These are phyloP conservation scores for Euzophera pinguis DNA, from an alignment of 2,888 invertebrate genomes.

Conservation along the genomic window DNA sequence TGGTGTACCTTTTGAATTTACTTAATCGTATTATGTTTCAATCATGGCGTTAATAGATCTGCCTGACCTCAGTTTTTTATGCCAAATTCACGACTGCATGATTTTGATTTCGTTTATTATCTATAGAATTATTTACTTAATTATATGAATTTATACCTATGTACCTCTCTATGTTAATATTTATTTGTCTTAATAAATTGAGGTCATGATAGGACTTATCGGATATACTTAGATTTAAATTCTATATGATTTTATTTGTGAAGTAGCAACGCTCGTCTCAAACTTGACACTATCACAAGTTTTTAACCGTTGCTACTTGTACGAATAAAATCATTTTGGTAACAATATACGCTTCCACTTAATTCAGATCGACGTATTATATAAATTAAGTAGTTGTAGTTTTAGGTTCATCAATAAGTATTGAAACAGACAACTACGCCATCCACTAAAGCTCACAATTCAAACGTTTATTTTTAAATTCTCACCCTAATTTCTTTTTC, in stretches of 20 bases:
- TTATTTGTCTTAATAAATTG: conserved; percentile 50
- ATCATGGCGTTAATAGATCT: conserved; percentile 35
- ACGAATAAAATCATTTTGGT: conserved; percentile 48
- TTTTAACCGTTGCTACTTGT: conserved; percentile 39
- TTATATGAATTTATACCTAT: conserved; percentile 23
- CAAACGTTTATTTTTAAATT: conserved; percentile 33
- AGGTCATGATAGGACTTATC: conserved; percentile 46
- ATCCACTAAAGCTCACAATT: conserved; percentile 27
- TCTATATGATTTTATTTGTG: conserved; percentile 39
- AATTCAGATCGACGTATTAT: conserved; percentile 74
- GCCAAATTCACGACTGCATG: conserved; percentile 41
- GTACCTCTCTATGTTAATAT: conserved; percentile 18
- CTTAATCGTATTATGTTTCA: conserved; percentile 26
- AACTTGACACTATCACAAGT: conserved; percentile 14
- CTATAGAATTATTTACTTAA: conserved; percentile 10
- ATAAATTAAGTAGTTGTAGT: conserved; percentile 68
- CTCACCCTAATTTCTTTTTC: conserved; percentile 14
- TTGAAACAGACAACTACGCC: conserved; percentile 72
- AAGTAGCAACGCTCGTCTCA: conserved; percentile 30
- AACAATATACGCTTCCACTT: conserved; percentile 75
- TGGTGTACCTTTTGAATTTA: conserved; percentile 32
- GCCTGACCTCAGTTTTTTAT: conserved; percentile 53
- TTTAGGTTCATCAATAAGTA: conserved; percentile 64
- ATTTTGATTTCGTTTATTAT: conserved; percentile 22
- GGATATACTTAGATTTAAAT: conserved; percentile 48